phyloP scores from a whole-genome alignment of 2,888 invertebrate genomes.

The Patella pellucida region DNA sequence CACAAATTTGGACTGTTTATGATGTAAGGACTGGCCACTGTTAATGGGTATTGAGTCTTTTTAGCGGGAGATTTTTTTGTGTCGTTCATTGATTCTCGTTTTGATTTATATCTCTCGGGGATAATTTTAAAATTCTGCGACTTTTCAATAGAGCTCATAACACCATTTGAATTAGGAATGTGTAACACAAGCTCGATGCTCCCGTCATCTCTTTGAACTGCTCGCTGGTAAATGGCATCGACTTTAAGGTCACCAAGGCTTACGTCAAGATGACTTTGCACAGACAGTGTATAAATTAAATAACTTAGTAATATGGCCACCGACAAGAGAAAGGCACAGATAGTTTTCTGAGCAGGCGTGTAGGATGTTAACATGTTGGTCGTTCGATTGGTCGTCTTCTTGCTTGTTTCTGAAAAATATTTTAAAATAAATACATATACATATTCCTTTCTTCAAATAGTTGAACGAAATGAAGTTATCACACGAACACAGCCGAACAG shows the following conservation, averaged over 20 bases:
- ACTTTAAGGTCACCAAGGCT: conserved; percentile 20
- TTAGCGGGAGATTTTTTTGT: conserved; percentile 5
- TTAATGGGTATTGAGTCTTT: conserved; percentile 47
- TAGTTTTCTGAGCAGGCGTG: background rate
- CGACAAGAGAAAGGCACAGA: background rate
- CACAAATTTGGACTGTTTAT: conserved; percentile 53
- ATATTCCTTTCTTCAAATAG: no score
- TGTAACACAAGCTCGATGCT: conserved; percentile 37
- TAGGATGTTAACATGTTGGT: no score
- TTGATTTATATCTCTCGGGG: background rate
- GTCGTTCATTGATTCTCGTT: background rate
- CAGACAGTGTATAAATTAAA: background rate
- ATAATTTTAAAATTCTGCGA: background rate
- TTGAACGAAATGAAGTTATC: no score
- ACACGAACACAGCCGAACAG: no score
- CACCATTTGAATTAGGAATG: conserved; percentile 25
- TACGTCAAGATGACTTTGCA: background rate
- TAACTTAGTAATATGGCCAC: background rate
- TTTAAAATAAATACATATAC: no score
- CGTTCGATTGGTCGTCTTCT: no score
- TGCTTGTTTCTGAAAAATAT: no score
- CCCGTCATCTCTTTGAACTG: conserved; percentile 37
- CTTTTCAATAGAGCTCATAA: background rate
- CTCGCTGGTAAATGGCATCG: conserved; percentile 28
- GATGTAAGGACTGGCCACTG: conserved; percentile 44